Conservation (phyloP, 1,140 invertebrate genomes). For the Megalopta genalis region DNA sequence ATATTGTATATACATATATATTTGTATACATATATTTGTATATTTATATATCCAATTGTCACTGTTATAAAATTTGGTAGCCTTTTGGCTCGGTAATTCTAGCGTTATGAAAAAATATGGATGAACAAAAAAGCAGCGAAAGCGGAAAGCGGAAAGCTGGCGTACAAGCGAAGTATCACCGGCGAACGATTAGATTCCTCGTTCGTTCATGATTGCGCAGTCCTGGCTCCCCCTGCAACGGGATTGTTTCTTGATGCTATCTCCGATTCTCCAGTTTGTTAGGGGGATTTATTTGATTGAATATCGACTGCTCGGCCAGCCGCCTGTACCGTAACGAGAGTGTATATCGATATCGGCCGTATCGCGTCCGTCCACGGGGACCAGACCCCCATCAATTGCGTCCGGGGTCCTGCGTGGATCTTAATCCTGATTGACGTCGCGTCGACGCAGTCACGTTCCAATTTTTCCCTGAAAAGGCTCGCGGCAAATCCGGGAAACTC, state of each 20-base stretch:
- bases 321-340: conserved; percentile 49
- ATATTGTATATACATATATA: too few species aligned
- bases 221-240: not conserved
- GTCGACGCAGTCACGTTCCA: not conserved
- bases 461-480: not conserved
- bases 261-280: conserved; percentile 72
- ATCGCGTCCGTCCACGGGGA: conserved; percentile 47
- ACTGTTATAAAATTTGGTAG: too few species aligned
- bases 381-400: conserved; percentile 29
- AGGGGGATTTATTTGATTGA: conserved; percentile 75
- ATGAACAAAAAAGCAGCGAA: too few species aligned
- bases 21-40: too few species aligned
- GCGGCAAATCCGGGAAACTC: not conserved
- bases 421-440: conserved; percentile 37
- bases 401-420: conserved; percentile 18
- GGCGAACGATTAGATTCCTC: conserved; percentile 13
- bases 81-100: too few species aligned
- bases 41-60: too few species aligned
- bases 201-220: conserved; percentile 1
- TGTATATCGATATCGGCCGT: conserved; percentile 58
- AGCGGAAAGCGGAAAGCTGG: too few species aligned
- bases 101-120: too few species aligned
- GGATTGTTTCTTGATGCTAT: conserved; percentile 73
- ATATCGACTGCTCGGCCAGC: conserved; percentile 64
- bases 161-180: too few species aligned